Evolutionary conservation across 2,113 vertebrate species (phyloP).

Genomic region (Clarias macrocephalus): DNA sequence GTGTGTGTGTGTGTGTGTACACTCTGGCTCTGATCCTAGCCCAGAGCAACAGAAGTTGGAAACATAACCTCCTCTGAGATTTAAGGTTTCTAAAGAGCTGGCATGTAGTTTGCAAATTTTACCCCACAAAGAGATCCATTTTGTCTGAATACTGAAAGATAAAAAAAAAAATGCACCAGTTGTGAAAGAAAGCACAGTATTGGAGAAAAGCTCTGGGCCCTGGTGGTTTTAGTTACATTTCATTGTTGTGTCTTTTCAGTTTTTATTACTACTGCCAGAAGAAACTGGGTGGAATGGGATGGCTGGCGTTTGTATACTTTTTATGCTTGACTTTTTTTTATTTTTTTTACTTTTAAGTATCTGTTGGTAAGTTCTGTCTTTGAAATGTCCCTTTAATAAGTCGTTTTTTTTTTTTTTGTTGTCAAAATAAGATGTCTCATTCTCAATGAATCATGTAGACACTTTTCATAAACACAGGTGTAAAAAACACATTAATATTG

Average conservation of each 20-base stretch:
- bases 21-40: slow-evolving; percentile 10
- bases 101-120: neutral
- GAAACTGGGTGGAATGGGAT: neutral
- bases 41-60: neutral
- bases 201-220: neutral
- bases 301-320: neutral
- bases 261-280: neutral
- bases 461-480: neutral
- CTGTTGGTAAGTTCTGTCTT: neutral
- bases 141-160: neutral
- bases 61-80: neutral
- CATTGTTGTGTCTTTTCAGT: neutral
- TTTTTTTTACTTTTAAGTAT: neutral
- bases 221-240: slow-evolving; percentile 16
- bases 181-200: neutral
- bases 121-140: neutral
- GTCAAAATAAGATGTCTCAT: neutral
- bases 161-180: neutral
- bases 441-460: neutral
- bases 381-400: neutral
- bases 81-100: neutral
- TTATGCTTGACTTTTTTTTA: neutral
- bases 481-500: neutral
- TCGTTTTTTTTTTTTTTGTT: neutral
- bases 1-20: too few species aligned